These are phyloP conservation scores for Carassius carassius DNA, from an alignment of 2,113 vertebrate genomes.

Conservation along the genomic window DNA sequence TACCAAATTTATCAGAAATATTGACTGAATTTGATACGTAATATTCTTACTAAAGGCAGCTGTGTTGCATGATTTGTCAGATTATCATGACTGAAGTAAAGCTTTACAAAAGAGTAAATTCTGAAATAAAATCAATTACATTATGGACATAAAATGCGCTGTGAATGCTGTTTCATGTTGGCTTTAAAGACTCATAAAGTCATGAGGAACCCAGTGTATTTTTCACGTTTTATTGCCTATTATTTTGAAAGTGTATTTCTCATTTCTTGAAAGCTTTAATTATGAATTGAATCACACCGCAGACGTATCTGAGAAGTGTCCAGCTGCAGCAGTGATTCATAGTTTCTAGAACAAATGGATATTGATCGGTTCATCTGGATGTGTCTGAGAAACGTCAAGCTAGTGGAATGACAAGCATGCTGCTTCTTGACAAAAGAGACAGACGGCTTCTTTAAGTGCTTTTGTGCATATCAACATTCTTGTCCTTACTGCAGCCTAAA, in stretches of 20 bases:
- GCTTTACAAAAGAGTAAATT: no score
- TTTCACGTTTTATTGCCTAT: neutral
- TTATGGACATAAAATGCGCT: neutral
- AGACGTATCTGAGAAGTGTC: slow-evolving; percentile 6
- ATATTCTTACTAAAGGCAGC: no score
- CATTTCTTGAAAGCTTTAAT: neutral
- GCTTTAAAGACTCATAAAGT: neutral
- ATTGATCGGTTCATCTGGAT: slow-evolving; percentile 35
- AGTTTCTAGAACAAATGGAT: slow-evolving; percentile 5
- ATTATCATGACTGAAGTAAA: no score
- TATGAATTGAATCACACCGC: neutral
- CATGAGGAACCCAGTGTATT: neutral
- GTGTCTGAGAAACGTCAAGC: neutral
- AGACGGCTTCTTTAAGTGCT: neutral
- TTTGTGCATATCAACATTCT: slow-evolving; percentile 10
- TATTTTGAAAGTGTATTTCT: neutral
- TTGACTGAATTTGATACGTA: no score
- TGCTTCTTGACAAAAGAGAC: neutral
- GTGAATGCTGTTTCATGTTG: neutral
- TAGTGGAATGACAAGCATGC: neutral
- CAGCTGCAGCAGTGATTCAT: slow-evolving; percentile 19
- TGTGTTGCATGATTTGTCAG: no score
- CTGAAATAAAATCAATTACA: neutral
- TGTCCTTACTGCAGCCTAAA: slow-evolving; percentile 40
- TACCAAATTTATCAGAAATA: no score